A percentile compares a stretch with the other conserved stretches of the same genome.
Conservation (phyloP, 2,113 vertebrate genomes). For the Sturnus vulgaris region DNA sequence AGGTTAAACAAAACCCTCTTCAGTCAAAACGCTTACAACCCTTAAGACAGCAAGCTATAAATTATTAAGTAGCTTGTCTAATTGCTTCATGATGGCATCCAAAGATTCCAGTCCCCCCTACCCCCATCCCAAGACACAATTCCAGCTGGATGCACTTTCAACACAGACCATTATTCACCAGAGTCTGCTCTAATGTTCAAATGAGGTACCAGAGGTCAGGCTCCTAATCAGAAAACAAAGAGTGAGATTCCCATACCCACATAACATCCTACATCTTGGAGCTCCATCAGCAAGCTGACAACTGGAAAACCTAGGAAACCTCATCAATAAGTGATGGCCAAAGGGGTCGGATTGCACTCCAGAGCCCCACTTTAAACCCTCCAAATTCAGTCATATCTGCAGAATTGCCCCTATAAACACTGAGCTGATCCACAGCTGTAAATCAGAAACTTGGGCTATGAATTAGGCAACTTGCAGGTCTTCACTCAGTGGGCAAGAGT, state of each 20-base stretch:
- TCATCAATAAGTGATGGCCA: not conserved
- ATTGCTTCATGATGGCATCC: conserved; percentile 56
- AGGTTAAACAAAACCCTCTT: conserved; percentile 37
- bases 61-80: conserved; percentile 61
- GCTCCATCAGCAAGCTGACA: not conserved
- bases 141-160: conserved; percentile 58
- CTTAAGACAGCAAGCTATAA: conserved; percentile 22
- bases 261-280: conserved; percentile 24
- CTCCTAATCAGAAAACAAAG: conserved; percentile 50
- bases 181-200: not conserved
- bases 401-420: not conserved
- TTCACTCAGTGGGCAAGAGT: rapidly evolving
- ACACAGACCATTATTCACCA: conserved; percentile 40
- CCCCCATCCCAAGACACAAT: not conserved
- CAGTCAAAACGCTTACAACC: not conserved
- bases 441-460: not conserved
- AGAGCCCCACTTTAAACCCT: not conserved
- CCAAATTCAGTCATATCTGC: not conserved
- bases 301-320: conserved; percentile 19
- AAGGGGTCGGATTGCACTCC: not conserved
- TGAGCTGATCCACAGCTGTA: rapidly evolving
- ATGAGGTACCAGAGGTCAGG: conserved; percentile 55
- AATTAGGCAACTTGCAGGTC: not conserved
- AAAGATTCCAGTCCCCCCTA: not conserved
- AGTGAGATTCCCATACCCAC: not conserved